Percentiles rank a stretch among this genome's conserved stretches.
Conservation (phyloP, 2,113 vertebrate species). For the Lepus timidus region DNA sequence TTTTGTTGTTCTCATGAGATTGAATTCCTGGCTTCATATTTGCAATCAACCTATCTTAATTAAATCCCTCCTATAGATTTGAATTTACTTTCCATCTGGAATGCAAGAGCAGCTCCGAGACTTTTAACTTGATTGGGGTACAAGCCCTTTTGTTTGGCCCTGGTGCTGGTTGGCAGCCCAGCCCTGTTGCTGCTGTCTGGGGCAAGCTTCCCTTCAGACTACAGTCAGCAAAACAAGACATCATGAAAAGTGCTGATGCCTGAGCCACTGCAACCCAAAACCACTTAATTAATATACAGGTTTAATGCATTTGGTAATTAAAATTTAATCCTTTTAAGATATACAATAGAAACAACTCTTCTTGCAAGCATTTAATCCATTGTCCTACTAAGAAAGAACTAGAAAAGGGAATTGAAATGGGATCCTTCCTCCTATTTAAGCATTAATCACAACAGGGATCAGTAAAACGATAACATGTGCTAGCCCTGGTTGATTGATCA, state of each 20-base stretch:
- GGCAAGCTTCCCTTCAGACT: slow-evolving; percentile 81
- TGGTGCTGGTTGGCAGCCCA: slow-evolving; percentile 84
- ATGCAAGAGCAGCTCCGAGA: slow-evolving; percentile 81
- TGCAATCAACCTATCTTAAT: slow-evolving; percentile 76
- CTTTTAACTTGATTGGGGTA: slow-evolving; percentile 88
- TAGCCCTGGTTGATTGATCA: slow-evolving; percentile 82
- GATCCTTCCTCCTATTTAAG: slow-evolving; percentile 74
- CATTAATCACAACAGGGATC: slow-evolving; percentile 83
- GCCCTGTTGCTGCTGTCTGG: slow-evolving; percentile 65
- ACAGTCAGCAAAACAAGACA: slow-evolving; percentile 86
- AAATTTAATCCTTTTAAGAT: slow-evolving; percentile 85
- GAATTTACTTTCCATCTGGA: slow-evolving; percentile 80
- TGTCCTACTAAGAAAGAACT: slow-evolving; percentile 72
- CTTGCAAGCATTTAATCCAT: slow-evolving; percentile 77
- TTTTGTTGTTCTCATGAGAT: slow-evolving; percentile 19
- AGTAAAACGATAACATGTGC: slow-evolving; percentile 79
- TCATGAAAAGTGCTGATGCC: slow-evolving; percentile 84
- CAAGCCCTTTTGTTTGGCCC: slow-evolving; percentile 85
- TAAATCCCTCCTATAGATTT: slow-evolving; percentile 77
- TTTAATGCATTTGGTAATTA: slow-evolving; percentile 87
- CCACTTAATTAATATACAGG: slow-evolving; percentile 87
- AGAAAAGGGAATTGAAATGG: slow-evolving; percentile 72
- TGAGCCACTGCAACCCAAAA: slow-evolving; percentile 80
- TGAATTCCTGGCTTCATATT: slow-evolving; percentile 53
- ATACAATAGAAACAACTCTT: slow-evolving; percentile 72